Percentiles rank a stretch among this genome's conserved stretches.
Conservation (phyloP, 2,888 invertebrate genomes). For the Andrena hattorfiana region DNA sequence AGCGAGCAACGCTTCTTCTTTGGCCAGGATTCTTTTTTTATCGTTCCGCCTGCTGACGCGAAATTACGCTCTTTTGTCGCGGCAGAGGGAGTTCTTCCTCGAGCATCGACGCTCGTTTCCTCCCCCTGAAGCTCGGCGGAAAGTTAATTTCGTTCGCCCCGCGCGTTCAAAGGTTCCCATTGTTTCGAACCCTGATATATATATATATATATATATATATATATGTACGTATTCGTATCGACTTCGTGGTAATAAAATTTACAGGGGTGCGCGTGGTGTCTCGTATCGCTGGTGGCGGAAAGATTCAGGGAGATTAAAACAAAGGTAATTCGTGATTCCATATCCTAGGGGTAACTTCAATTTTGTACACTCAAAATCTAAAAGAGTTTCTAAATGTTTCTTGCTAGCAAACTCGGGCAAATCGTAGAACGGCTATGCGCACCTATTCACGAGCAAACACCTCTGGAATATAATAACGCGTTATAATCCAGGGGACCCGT, state of each 20-base stretch:
- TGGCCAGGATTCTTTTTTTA: constrained; percentile 66
- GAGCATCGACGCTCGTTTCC: constrained; percentile 30
- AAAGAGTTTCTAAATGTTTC: too few species aligned
- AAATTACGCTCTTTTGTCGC: constrained; percentile 46
- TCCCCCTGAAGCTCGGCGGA: constrained; percentile 17
- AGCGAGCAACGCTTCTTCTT: constrained; percentile 16
- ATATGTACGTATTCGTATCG: constrained; percentile 21
- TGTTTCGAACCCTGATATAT: constrained; percentile 32
- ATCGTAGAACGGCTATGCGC: too few species aligned
- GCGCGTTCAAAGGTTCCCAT: constrained; percentile 25
- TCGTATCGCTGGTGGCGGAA: background rate
- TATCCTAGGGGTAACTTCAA: too few species aligned
- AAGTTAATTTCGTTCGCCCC: constrained; percentile 52
- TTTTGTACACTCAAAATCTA: too few species aligned
- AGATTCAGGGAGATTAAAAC: too few species aligned
- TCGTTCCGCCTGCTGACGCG: constrained; percentile 72
- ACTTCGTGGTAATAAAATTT: constrained; percentile 32
- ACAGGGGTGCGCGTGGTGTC: constrained; percentile 3
- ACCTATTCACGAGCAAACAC: background rate
- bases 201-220: constrained; percentile 5
- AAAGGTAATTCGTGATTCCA: too few species aligned
- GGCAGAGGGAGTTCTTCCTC: constrained; percentile 25
- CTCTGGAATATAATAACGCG: constrained; percentile 18
- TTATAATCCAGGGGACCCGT: constrained; percentile 34
- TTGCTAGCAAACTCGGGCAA: too few species aligned